Percentiles rank a stretch among this genome's conserved stretches.
Conservation (phyloP, 2,888 invertebrate species). For the Leucophenga montana region DNA sequence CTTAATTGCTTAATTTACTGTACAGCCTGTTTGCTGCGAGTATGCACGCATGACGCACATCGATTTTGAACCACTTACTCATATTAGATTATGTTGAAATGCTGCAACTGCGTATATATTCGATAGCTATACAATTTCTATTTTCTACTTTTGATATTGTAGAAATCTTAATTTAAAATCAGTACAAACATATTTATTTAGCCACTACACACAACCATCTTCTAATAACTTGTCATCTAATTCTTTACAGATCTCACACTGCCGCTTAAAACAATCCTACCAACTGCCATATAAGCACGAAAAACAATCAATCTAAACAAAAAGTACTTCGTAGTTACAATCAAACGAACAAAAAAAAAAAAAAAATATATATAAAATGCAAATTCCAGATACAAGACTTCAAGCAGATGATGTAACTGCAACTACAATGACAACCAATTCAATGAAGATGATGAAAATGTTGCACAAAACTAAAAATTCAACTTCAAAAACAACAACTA, state of each 20-base stretch:
- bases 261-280: constrained; percentile 28
- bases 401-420: constrained; percentile 1
- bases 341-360: not conserved
- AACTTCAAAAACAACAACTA: constrained; percentile 29
- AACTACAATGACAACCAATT: not conserved
- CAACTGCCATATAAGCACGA: constrained; percentile 26
- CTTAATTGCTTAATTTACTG: too few species aligned
- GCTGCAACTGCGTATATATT: too few species aligned
- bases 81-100: too few species aligned
- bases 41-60: too few species aligned
- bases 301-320: not conserved
- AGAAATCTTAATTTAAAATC: too few species aligned
- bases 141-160: too few species aligned
- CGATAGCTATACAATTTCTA: too few species aligned
- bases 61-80: too few species aligned
- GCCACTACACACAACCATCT: too few species aligned
- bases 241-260: constrained; percentile 48
- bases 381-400: constrained; percentile 16
- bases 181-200: not conserved
- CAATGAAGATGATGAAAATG: constrained; percentile 40
- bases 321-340: not conserved
- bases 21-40: too few species aligned
- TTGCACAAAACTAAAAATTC: constrained; percentile 38
- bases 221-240: not conserved
- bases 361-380: too few species aligned